These are phyloP conservation scores for Callionymus lyra DNA, from an alignment of 2,113 vertebrate genomes.

Conservation along the genomic window DNA sequence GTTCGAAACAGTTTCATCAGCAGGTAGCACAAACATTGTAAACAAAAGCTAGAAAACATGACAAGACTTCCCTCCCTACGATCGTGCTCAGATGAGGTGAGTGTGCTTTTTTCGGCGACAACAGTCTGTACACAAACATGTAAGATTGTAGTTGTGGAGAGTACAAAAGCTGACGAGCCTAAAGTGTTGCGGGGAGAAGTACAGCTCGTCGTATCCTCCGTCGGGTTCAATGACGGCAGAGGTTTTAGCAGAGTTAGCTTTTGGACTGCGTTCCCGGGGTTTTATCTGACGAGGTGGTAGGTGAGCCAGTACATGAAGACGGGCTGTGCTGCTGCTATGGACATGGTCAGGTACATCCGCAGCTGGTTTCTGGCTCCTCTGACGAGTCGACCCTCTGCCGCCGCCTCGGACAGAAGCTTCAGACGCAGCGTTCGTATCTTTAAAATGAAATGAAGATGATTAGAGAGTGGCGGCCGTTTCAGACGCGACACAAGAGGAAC, in stretches of 20 bases:
- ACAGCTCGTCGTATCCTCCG: too few relatives aligned
- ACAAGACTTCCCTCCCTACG: too few relatives aligned
- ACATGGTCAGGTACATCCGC: slow-evolving; percentile 89
- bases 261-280: too few relatives aligned
- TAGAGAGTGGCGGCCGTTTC: too few relatives aligned
- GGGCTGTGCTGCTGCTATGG: slow-evolving; percentile 80
- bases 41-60: too few relatives aligned
- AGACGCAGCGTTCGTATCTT: slow-evolving; percentile 81
- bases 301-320: slow-evolving; percentile 93
- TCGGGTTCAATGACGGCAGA: too few relatives aligned
- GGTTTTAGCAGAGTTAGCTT: too few relatives aligned
- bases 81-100: too few relatives aligned
- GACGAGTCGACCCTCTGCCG: slow-evolving; percentile 74
- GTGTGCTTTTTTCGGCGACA: not conserved
- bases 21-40: too few relatives aligned
- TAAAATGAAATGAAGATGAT: not conserved
- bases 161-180: too few relatives aligned
- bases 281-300: slow-evolving; percentile 81
- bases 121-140: not conserved
- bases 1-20: too few relatives aligned
- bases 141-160: not conserved
- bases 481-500: not conserved
- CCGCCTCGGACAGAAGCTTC: slow-evolving; percentile 81
- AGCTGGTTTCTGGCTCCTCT: slow-evolving; percentile 79
- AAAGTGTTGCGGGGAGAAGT: too few relatives aligned